phyloP scores from a whole-genome alignment of 92 coral and sea anemone species.

The Chrysogorgia sp. region DNA sequence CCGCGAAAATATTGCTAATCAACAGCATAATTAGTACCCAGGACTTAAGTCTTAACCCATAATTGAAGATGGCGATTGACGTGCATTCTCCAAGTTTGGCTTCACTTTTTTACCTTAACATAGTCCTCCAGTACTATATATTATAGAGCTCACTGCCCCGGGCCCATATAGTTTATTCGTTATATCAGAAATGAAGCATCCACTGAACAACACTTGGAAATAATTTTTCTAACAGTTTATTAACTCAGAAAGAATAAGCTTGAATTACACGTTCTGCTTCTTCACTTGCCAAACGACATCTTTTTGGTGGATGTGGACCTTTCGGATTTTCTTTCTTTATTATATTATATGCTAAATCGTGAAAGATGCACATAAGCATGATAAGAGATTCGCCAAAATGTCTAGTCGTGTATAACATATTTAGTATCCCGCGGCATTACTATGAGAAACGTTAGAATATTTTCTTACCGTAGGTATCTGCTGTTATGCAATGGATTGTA shows the following conservation, averaged over 20 bases:
- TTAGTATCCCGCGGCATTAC: not conserved
- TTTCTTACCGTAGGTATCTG: conserved; percentile 24
- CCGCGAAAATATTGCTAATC: no score
- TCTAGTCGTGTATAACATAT: no score
- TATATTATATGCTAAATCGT: conserved; percentile 7
- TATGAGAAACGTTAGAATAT: not conserved
- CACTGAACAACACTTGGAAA: not conserved
- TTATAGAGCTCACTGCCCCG: no score
- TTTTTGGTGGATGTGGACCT: conserved; percentile 1
- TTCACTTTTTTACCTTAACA: no score
- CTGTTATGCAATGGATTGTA: conserved; percentile 31
- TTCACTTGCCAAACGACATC: conserved; percentile 18
- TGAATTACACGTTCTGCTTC: conserved; percentile 9
- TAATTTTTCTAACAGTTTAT: not conserved
- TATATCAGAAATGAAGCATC: no score
- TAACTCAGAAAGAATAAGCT: conserved; percentile 12
- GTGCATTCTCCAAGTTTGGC: no score
- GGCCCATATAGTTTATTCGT: no score
- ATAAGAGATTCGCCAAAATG: no score
- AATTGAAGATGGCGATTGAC: no score
- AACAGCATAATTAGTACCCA: no score
- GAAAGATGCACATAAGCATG: not conserved
- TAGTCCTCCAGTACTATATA: no score
- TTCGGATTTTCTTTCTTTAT: conserved; percentile 8
- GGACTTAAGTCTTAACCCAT: no score